Conservation (phyloP, 2,797 vertebrate genomes). For the Echeneis naucrates region DNA sequence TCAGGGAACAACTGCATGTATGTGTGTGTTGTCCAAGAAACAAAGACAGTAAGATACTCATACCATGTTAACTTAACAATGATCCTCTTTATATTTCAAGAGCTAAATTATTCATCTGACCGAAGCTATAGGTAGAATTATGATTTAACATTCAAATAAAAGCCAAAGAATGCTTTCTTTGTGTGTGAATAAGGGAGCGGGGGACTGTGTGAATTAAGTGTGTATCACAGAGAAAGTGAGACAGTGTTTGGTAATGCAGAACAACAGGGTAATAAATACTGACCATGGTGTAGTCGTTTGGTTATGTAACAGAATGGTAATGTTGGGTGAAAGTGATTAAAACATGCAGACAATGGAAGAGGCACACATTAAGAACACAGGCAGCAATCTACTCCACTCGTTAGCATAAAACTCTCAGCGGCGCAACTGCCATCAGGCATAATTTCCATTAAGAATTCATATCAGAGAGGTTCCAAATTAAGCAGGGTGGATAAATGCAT, state of each 20-base stretch:
- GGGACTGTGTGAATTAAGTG: constrained; percentile 12
- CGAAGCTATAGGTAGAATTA: constrained; percentile 15
- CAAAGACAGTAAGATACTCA: no score
- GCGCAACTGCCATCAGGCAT: constrained; percentile 37
- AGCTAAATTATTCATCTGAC: constrained; percentile 2
- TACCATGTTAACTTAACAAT: no score
- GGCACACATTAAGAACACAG: constrained; percentile 43
- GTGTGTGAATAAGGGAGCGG: constrained; percentile 4
- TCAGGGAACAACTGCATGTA: neutral
- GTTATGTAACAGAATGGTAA: constrained; percentile 72
- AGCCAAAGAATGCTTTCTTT: neutral
- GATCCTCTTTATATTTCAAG: constrained; percentile 13
- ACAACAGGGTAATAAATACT: constrained; percentile 58
- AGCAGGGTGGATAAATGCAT: constrained; percentile 37
- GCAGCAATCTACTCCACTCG: constrained; percentile 60
- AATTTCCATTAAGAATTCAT: constrained; percentile 67
- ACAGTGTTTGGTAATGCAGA: constrained; percentile 33
- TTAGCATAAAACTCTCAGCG: constrained; percentile 56
- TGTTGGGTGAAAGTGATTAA: constrained; percentile 63
- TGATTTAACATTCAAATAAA: constrained; percentile 21
- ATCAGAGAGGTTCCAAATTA: constrained; percentile 46
- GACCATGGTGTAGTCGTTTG: constrained; percentile 24
- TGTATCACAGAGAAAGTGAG: constrained; percentile 28
- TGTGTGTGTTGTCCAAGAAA: neutral
- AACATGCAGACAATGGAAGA: constrained; percentile 53